Base-by-base conservation (phyloP, 92 coral and sea anemone species). In the Parazoanthus atlanticus region DNA sequence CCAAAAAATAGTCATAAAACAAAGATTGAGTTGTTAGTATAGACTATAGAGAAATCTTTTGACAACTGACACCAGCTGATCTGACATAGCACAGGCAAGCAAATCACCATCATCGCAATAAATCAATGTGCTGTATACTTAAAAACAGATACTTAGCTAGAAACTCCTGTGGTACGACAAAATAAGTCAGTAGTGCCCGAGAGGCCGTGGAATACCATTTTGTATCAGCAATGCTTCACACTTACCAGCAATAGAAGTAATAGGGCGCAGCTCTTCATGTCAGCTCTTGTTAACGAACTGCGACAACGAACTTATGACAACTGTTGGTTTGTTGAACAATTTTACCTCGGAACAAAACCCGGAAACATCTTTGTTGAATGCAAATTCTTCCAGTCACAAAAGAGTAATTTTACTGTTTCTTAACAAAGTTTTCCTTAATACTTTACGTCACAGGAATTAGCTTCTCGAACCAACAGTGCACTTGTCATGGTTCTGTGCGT, bases 181-280 rank as follows among this genome's bases (percentile, higher is more conserved):
- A 52, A 52, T 13, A 52, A 52, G 10, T 52, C 58, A 52, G 12
- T 52, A 52, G 2, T 52, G 21, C 19, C 58, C 58, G 58, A 52
- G 19, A 52, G 58, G 19, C 0, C 0, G 58, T 52, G 21, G 58
- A 52, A 52, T 1, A 52, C 58, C 58, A 52, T 52, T 16, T 52
- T 12, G 17, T 13, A 52, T 16, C 58, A 15, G 58, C 21, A 52
- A 12, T 16, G 43, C 34, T 36, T 41, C 7, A 40, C 28, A 76
- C 80, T 76, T 76, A 76, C 80, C 80, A 76, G 61, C 47, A 76
- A 41, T 41, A 76, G n/a, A 38, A 76, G 43, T 8, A 29, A 7
- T 0, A n/a, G 13, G 32, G 17, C 28, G 30, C 79, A 9, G 52
- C 28, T 23, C 28, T 76, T 76, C 80, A 76, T 76, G 43, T 25